Evolutionary conservation across 2,113 vertebrate genomes (phyloP), one percentile per base, ranked within the genome.

Genomic region (Colaptes auratus): DNA sequence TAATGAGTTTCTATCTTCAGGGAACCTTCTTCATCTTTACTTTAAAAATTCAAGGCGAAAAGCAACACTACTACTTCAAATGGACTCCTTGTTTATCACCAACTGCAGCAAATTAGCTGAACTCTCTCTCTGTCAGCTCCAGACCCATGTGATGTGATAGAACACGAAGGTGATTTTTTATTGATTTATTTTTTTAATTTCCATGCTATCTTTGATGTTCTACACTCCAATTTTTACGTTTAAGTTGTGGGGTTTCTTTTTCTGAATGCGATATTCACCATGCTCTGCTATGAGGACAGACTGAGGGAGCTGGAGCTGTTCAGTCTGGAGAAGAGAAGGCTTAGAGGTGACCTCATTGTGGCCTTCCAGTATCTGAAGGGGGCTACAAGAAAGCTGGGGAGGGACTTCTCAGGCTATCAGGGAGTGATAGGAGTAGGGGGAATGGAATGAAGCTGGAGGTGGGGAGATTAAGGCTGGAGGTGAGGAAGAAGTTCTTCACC

Each of bases 1-100:
- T 96, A 96, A 95, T 76, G 80, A 97, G 56, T 33, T 70, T 85
- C 44, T 85, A 52, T 94, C 88, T 95, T 95, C 59, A 82, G 39
- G 80, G 66, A 95, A 12, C 17, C 66, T 56, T 67, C 66, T 89
- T 90, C 65, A 69, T 74, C 66, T 93, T 91, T 44, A 79, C n/a
- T 93, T 95, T 75, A 87, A 95, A 96, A 93, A 86, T 71, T 88
- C 79, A 91, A 88, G 90, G 44, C 25, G 44, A 67, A 86, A 91
- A 87, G 42, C 25, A 87, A 44, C 25, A 25, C 14, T 79, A 25
- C 48, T 89, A 36, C 75, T 86, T 82, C 86, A 85, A 76, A 79
- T 70, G 52, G 55, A 63, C n/a, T 76, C 28, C 31, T 78, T 65
- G 39, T n/a, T 91, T 73, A 82, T 50, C 69, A 90, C 2, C 2